Evolutionary conservation across 2,888 invertebrate genomes (phyloP).

Genomic region (Brenthis hecate): DNA sequence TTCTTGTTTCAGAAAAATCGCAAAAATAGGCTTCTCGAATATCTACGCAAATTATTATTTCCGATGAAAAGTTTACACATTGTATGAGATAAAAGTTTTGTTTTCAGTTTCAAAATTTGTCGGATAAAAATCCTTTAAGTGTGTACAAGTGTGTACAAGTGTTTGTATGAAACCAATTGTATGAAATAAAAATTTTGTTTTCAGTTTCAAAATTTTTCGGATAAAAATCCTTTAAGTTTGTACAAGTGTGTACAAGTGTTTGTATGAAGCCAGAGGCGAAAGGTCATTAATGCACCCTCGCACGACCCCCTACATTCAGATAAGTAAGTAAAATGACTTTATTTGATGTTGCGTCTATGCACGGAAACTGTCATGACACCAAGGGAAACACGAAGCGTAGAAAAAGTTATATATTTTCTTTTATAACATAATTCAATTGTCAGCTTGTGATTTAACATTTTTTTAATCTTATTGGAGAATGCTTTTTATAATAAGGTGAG

Average conservation of each 20-base stretch:
- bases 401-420: conserved; percentile 22
- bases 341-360: conserved; percentile 68
- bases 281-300: conserved; percentile 76
- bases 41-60: too few relatives aligned
- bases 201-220: conserved; percentile 24
- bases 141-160: conserved; percentile 58
- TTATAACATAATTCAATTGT: background rate
- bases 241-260: conserved; percentile 59
- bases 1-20: too few relatives aligned
- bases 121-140: conserved; percentile 41
- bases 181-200: too few relatives aligned
- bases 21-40: too few relatives aligned
- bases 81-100: too few relatives aligned
- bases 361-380: conserved; percentile 38
- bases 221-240: conserved; percentile 44
- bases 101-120: conserved; percentile 23
- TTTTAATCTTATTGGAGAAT: too few relatives aligned
- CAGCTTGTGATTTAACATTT: too few relatives aligned
- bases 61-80: too few relatives aligned
- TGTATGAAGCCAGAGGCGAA: conserved; percentile 46
- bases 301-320: conserved; percentile 62
- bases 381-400: conserved; percentile 30
- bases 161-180: conserved; percentile 46
- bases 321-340: conserved; percentile 80
- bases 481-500: too few relatives aligned